Evolutionary conservation across 2,113 vertebrate species (phyloP), one percentile per base, ranked within the genome.

Genomic region (Australoheros scitulus): DNA sequence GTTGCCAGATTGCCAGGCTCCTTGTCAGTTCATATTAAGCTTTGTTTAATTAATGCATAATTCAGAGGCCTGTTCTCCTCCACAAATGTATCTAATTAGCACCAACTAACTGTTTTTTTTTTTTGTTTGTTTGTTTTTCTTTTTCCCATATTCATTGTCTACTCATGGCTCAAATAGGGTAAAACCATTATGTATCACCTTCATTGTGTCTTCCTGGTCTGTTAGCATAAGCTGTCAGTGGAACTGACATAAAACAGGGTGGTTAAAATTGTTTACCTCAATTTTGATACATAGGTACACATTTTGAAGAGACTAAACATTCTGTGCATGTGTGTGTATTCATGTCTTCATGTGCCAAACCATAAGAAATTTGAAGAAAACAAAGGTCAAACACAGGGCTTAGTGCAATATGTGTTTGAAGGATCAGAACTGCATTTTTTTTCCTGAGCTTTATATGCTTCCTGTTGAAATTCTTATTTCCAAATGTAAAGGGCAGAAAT

Each of bases 31-130:
- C 87, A 81, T 83, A 93, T 95, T 92, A 92, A 90, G 75, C 76
- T 82, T 80, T 84, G 87, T 93, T 93, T 94, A 87, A 94, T 94
- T 88, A 92, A 92, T 94, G 91, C 84, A 92, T 91, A 89, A 93
- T 94, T 94, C 91, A 92, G 93, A 86, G 83, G 41, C 68, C 86
- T 1, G 84, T 92, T 94, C 58, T 79, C 32, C n/a, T 79, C 77
- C 77, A 79, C 89, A 92, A 92, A 93, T 92, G 76, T 92, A 81
- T 92, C 81, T 87, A 91, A 87, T 94, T 94, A 90, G 72, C 15
- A 91, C 72, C 15, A 4, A 72, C 47, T 82, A 82, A 88, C 36
- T 82, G 89, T 89, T 83, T 78, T 68, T 77, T 59, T 60, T 76
- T 20, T 79, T 43, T 38, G 36, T 38, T 38, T 38, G 36, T 38